phyloP scores from a whole-genome alignment of 2,888 invertebrate genomes.

The Megastigmus dorsalis region DNA sequence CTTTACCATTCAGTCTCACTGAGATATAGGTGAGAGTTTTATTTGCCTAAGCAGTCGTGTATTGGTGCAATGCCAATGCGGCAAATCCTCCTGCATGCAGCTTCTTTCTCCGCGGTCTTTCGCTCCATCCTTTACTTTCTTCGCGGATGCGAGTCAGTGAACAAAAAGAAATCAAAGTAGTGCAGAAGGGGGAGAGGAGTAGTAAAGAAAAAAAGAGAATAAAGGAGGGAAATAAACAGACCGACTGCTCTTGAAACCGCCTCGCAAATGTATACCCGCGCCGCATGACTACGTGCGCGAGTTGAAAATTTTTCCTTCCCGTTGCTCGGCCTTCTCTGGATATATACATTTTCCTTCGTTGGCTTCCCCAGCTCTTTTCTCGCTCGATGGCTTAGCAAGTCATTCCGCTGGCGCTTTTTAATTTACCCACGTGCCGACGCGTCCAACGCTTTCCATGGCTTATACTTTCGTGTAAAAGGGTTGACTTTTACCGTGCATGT shows the following conservation, averaged over 20 bases:
- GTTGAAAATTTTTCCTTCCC: slow-evolving; percentile 8
- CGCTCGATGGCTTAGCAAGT: background rate
- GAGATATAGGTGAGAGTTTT: background rate
- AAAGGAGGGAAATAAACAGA: background rate
- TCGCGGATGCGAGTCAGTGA: no score
- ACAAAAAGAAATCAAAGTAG: background rate
- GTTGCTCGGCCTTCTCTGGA: background rate
- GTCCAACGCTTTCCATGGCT: background rate
- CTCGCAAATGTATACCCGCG: slow-evolving; percentile 8
- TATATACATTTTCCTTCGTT: background rate
- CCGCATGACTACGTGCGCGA: slow-evolving; percentile 18
- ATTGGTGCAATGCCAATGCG: background rate
- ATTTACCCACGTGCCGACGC: background rate
- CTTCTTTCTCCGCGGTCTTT: background rate
- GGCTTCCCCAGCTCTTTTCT: background rate
- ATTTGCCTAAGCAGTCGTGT: background rate
- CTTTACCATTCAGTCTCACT: slow-evolving; percentile 1
- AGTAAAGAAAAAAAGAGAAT: background rate
- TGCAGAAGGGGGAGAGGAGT: background rate
- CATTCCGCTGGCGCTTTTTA: background rate
- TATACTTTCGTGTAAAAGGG: no score
- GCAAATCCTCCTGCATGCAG: background rate
- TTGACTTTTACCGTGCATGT: no score
- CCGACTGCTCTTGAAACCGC: background rate
- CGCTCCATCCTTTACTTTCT: background rate